phyloP scores from a whole-genome alignment of 2,888 invertebrate species.

The Drosophila anceps region DNA sequence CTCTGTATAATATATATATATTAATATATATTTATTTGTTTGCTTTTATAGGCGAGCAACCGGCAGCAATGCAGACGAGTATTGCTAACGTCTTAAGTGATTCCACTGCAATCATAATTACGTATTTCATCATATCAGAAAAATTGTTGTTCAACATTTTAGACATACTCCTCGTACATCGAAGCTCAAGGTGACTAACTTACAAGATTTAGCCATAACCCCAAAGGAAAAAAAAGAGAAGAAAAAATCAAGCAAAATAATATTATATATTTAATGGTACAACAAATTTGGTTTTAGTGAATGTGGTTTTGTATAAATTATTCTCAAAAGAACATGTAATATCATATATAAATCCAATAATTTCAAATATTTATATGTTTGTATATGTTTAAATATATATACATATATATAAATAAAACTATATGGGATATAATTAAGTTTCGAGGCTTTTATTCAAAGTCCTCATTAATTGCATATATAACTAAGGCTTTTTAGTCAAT shows the following conservation, averaged over 20 bases:
- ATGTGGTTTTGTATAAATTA: constrained; percentile 6
- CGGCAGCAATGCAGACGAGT: constrained; percentile 94
- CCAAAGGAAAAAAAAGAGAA: background rate
- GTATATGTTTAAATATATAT: background rate
- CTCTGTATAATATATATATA: too few relatives aligned
- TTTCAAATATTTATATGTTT: background rate
- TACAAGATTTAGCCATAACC: constrained; percentile 29
- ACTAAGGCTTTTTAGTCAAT: background rate
- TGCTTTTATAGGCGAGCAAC: constrained; percentile 89
- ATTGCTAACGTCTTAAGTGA: constrained; percentile 85
- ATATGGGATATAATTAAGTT: background rate
- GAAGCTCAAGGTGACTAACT: constrained; percentile 67
- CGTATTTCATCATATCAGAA: constrained; percentile 85
- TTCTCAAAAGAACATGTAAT: background rate
- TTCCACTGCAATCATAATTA: constrained; percentile 75
- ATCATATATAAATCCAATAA: background rate
- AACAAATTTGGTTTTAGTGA: background rate
- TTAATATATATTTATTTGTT: background rate
- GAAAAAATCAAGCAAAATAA: background rate
- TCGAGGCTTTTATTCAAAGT: background rate
- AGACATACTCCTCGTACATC: constrained; percentile 44
- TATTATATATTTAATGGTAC: constrained; percentile 21
- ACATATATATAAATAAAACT: background rate
- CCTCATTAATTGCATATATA: background rate
- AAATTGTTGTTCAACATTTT: constrained; percentile 74